Conservation (phyloP, 2,888 invertebrate genomes). For the Rhimphoctona megacephalus region DNA sequence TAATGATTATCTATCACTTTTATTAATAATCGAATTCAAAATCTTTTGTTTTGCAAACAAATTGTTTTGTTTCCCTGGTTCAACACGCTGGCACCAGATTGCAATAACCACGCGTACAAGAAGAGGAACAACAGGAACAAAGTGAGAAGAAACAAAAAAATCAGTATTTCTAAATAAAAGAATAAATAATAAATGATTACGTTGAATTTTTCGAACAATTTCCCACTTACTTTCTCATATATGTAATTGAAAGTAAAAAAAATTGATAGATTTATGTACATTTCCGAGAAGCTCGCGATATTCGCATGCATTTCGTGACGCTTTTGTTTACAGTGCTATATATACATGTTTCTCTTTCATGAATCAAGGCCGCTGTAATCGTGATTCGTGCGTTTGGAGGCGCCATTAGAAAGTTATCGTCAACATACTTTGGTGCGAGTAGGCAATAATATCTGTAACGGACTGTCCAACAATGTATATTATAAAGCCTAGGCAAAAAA, state of each 20-base stretch:
- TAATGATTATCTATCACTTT: background rate
- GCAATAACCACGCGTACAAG: background rate
- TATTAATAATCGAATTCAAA: background rate
- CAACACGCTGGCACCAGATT: background rate
- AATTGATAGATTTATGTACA: background rate
- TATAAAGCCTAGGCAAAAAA: slow-evolving; percentile 24
- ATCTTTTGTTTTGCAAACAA: background rate
- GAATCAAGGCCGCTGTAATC: background rate
- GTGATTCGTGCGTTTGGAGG: background rate
- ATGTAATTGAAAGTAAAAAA: no score
- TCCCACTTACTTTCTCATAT: no score
- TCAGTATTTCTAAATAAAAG: background rate
- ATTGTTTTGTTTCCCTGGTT: background rate
- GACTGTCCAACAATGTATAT: slow-evolving; percentile 4
- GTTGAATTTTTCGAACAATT: no score
- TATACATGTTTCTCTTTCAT: background rate
- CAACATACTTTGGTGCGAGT: background rate
- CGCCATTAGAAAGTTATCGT: background rate
- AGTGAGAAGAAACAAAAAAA: background rate
- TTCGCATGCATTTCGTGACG: background rate
- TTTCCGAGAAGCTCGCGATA: background rate
- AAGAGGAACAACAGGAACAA: background rate
- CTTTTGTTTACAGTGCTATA: background rate
- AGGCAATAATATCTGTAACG: background rate
- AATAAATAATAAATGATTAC: background rate